Base-by-base conservation (phyloP, 2,888 invertebrate species). In the Quadroppia sp. region DNA sequence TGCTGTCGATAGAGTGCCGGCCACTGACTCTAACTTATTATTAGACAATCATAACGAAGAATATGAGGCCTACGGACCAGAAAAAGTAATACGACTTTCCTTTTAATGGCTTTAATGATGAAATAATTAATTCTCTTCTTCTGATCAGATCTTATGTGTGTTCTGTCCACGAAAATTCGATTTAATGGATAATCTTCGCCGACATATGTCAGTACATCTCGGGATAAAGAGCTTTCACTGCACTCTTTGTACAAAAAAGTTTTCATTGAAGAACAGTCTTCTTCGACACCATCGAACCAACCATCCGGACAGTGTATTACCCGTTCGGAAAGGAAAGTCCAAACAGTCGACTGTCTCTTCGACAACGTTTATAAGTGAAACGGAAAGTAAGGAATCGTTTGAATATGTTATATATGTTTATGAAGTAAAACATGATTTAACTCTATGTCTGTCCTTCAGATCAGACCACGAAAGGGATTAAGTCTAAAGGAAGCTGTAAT, bases 181-280 rank as follows among this genome's bases (percentile, higher is more conserved):
- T 94, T 94, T 94, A 0, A 91, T 94, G 0, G 0, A 69, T 13
- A 69, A 45, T 28, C 17, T 69, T 4, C 40, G 36, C 6, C 88
- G 94, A 0, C 96, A 96, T 83, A 94, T 95, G 92, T 86, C 94
- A 25, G 94, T 94, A 0, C 95, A 96, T 82, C 91, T 92, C 0
- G 94, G 94, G 0, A 94, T 94, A 81, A 40, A 40, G 15, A 25
- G 40, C 20, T 69, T 69, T 40, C 17, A 85, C 94, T 1, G 94
- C 81, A 92, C 93, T 82, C 88, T 93, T 59, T 95, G 95, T 82
- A 84, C 89, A 48, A 87, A 94, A 7, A 87, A 91, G 77, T 95
- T 95, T 84, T 94, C 94, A 0, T 84, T 95, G 67, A 95, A 95
- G 81, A 94, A 95, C 85, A 92, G 92, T 83, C 94, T 95, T 94